Evolutionary conservation across 2,113 vertebrate genomes (phyloP).

Genomic region (Thalassarche chlororhynchos): DNA sequence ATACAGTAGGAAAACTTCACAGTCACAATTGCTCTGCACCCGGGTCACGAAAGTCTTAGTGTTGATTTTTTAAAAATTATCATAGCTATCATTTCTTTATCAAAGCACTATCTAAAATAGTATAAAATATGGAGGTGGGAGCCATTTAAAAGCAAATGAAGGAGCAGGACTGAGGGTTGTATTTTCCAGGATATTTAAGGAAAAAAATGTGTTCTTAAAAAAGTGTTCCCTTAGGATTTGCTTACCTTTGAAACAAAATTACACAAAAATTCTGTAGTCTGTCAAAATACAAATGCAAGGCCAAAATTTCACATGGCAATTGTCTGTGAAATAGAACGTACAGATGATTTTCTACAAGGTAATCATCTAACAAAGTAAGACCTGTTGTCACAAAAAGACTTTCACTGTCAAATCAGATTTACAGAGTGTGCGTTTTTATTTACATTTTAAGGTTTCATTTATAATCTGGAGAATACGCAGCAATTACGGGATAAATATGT

Average conservation of each 20-base stretch:
- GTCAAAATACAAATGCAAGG: not conserved
- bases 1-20: not conserved
- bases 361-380: not conserved
- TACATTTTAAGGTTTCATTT: constrained; percentile 20
- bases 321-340: not conserved
- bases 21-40: not conserved
- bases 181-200: not conserved
- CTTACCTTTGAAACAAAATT: not conserved
- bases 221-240: not conserved
- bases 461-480: not conserved
- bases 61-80: not conserved
- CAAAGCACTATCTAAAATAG: not conserved
- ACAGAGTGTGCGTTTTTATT: not conserved
- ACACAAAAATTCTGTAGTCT: not conserved
- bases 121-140: not conserved
- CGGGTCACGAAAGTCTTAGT: accelerated
- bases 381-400: not conserved
- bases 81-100: not conserved
- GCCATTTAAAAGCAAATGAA: not conserved
- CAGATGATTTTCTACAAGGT: not conserved
- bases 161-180: not conserved
- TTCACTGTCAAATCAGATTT: not conserved
- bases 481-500: not conserved
- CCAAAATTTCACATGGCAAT: not conserved
- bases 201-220: not conserved